phyloP scores from a whole-genome alignment of 2,113 vertebrate species.

The Dascyllus trimaculatus region DNA sequence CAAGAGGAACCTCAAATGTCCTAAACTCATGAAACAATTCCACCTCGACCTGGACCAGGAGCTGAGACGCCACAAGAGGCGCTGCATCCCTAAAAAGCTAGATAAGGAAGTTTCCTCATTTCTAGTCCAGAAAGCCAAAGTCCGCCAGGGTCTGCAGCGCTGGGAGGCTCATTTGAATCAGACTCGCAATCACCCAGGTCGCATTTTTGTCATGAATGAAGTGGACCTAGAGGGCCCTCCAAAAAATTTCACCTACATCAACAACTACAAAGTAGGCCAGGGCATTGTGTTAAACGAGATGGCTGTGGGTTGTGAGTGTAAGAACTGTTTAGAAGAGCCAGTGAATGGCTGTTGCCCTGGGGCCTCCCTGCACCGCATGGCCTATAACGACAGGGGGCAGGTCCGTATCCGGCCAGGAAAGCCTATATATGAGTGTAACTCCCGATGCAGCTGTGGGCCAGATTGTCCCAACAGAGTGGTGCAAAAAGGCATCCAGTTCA shows the following conservation, averaged over 20 bases:
- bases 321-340: constrained; percentile 85
- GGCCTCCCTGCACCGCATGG: constrained; percentile 87
- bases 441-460: constrained; percentile 86
- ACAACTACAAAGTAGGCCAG: constrained; percentile 89
- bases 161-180: constrained; percentile 90
- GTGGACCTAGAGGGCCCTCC: constrained; percentile 93
- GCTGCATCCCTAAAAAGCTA: constrained; percentile 78
- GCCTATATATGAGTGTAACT: constrained; percentile 95
- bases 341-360: constrained; percentile 90
- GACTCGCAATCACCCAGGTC: constrained; percentile 88
- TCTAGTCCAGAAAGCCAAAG: constrained; percentile 88
- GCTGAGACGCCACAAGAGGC: constrained; percentile 77
- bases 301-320: constrained; percentile 90
- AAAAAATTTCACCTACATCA: constrained; percentile 90
- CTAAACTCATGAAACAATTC: constrained; percentile 88
- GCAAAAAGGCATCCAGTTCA: constrained; percentile 91
- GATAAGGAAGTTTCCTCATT: constrained; percentile 80
- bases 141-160: constrained; percentile 80
- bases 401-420: constrained; percentile 87
- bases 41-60: constrained; percentile 87
- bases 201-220: constrained; percentile 89
- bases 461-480: constrained; percentile 93
- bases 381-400: constrained; percentile 90
- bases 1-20: constrained; percentile 88
- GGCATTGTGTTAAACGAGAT: constrained; percentile 86